Evolutionary conservation across 1,140 invertebrate genomes (phyloP), one percentile per base, ranked within the genome.

Genomic region (Anastrepha obliqua): DNA sequence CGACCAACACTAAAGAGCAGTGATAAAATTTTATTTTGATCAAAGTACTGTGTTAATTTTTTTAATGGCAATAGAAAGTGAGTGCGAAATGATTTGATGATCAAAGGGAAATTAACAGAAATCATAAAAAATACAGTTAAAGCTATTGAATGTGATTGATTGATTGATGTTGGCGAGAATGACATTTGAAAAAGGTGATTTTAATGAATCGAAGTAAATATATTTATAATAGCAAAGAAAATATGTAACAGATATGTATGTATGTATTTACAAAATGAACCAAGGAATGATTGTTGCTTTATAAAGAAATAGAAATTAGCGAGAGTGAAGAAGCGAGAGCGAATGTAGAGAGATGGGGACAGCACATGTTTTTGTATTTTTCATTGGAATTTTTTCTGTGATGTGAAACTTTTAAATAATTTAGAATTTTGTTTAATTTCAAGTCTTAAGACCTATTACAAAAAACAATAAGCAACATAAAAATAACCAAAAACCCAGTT

Each of bases 71-170:
- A 17, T 44, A 74, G 11, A 67, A 1, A 20, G 2, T 5, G 17
- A 7, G 62, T 42, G 60, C 11, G 60, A 55, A 8, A 55, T 55
- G 51, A 8, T 8, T 55, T 55, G 6, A 55, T 55, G 6, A 55
- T 62, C 39, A 47, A 74, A 44, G 44, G 44, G 44, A 47, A 44
- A 42, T 6, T 42, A 17, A 55, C 51, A 55, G 29, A 67, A 74
- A 74, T 74, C 1, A 17, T 17, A 74, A 74, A 39, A 74, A 44
- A 47, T 74, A 74, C 67, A 74, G 44, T 42, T 70, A 70, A 42
- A 70, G 44, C 13, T 74, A 47, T 7, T 6, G 44, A 74, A 44
- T 44, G 44, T 17, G 67, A 29, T 29, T 29, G 29, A 29, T 29
- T 29, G 29, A 29, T 29, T 29, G 29, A 8, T 47, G 42, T 13